Percentiles rank a stretch among this genome's conserved stretches.
Conservation (phyloP, 2,888 invertebrate species). For the Sinohyriopsis cumingii region DNA sequence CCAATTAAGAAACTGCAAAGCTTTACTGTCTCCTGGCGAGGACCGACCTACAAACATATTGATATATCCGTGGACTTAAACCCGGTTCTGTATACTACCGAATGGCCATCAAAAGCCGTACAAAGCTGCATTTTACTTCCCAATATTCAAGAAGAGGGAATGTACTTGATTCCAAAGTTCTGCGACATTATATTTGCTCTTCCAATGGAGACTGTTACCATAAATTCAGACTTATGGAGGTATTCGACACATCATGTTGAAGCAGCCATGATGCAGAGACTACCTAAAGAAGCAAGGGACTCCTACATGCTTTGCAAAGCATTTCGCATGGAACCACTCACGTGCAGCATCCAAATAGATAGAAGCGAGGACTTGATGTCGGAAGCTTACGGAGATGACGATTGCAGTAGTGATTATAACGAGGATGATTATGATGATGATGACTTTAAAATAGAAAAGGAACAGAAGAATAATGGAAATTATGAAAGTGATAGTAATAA, state of each 20-base stretch:
- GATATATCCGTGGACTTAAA: conserved; percentile 23
- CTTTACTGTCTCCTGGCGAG: conserved; percentile 15
- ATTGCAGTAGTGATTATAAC: neutral
- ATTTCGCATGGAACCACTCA: conserved; percentile 25
- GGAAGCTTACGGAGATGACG: neutral
- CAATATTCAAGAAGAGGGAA: conserved; percentile 14
- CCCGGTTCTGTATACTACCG: conserved; percentile 14
- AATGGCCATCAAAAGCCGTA: conserved; percentile 5
- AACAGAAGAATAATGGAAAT: neutral
- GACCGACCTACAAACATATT: conserved; percentile 14
- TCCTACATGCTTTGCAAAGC: conserved; percentile 21
- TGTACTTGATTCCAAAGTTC: conserved; percentile 22
- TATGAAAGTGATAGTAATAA: neutral
- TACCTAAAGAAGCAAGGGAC: conserved; percentile 13
- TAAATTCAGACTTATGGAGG: conserved; percentile 15
- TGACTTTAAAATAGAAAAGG: too few relatives aligned
- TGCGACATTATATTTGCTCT: conserved; percentile 3
- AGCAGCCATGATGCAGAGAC: conserved; percentile 11
- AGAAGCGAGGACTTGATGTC: neutral
- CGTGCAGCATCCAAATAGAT: conserved; percentile 14
- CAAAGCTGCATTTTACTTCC: conserved; percentile 3
- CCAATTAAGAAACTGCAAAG: conserved; percentile 11
- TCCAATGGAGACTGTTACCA: neutral
- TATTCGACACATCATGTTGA: conserved; percentile 24
- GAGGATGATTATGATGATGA: neutral